phyloP scores from a whole-genome alignment of 2,113 vertebrate species.

The Vicugna pacos region DNA sequence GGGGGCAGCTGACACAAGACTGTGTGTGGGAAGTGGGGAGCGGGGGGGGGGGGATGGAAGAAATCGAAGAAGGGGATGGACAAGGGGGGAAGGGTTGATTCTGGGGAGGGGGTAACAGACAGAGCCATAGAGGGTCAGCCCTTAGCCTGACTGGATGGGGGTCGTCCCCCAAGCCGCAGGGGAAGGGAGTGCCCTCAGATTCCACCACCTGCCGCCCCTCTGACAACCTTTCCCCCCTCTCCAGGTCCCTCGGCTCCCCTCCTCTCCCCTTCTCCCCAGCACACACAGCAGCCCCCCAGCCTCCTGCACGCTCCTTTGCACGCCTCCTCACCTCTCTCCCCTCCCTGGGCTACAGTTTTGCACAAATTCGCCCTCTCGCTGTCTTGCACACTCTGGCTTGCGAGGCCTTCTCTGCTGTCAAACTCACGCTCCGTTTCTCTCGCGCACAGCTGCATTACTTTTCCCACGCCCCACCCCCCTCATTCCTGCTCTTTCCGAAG shows the following conservation, averaged over 20 bases:
- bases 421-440: not conserved
- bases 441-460: not conserved
- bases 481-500: not conserved
- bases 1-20: conserved; percentile 83
- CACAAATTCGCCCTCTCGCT: conserved; percentile 70
- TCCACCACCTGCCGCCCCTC: conserved; percentile 75
- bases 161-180: conserved; percentile 60
- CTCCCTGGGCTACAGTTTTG: conserved; percentile 76
- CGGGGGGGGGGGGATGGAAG: not conserved
- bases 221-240: conserved; percentile 38
- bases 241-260: conserved; percentile 49
- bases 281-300: conserved; percentile 41
- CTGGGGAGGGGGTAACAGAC: conserved; percentile 67
- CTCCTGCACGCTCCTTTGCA: conserved; percentile 71
- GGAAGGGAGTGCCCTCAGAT: conserved; percentile 73
- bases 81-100: conserved; percentile 62
- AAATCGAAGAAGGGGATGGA: not conserved
- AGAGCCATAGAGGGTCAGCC: conserved; percentile 82
- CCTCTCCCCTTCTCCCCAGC: not conserved
- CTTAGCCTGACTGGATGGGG: conserved; percentile 70
- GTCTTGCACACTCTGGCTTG: conserved; percentile 55
- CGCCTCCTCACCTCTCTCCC: conserved; percentile 45
- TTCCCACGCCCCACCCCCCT: not conserved
- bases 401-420: not conserved
- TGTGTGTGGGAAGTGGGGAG: conserved; percentile 54